Evolutionary conservation across 2,888 invertebrate species (phyloP).

Genomic region (Cosmorhoe ocellata): DNA sequence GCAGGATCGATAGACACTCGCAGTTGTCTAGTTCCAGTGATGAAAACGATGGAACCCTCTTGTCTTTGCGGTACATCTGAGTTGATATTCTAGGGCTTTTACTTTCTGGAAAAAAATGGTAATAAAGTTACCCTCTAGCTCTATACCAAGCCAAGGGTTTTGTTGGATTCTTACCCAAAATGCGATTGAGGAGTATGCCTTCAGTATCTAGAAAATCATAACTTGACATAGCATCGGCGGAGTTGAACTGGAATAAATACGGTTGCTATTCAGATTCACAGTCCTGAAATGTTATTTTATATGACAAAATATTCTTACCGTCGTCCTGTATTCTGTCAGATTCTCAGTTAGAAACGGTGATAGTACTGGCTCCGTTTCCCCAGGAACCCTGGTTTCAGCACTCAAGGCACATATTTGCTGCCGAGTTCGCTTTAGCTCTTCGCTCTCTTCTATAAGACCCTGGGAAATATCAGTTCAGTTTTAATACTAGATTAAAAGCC

Average conservation of each 20-base stretch:
- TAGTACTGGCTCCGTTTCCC: conserved; percentile 28
- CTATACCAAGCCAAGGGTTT: too few relatives aligned
- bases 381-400: conserved; percentile 46
- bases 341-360: conserved; percentile 20
- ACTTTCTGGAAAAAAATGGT: conserved; percentile 29
- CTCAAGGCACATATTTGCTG: conserved; percentile 51
- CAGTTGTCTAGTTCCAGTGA: conserved; percentile 79
- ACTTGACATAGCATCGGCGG: conserved; percentile 27
- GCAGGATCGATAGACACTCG: conserved; percentile 81
- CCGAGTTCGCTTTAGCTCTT: conserved; percentile 47
- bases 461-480: conserved; percentile 21
- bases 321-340: conserved; percentile 30
- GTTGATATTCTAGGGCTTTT: conserved; percentile 23
- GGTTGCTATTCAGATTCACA: too few relatives aligned
- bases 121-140: too few relatives aligned
- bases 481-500: too few relatives aligned
- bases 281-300: background rate
- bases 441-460: conserved; percentile 52
- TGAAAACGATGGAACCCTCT: conserved; percentile 69
- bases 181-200: conserved; percentile 28
- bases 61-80: conserved; percentile 33
- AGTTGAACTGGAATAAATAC: conserved; percentile 17
- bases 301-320: conserved; percentile 11
- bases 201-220: conserved; percentile 34
- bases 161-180: conserved; percentile 22